Evolutionary conservation across 2,888 invertebrate species (phyloP).

Genomic region (Torymus auratus): DNA sequence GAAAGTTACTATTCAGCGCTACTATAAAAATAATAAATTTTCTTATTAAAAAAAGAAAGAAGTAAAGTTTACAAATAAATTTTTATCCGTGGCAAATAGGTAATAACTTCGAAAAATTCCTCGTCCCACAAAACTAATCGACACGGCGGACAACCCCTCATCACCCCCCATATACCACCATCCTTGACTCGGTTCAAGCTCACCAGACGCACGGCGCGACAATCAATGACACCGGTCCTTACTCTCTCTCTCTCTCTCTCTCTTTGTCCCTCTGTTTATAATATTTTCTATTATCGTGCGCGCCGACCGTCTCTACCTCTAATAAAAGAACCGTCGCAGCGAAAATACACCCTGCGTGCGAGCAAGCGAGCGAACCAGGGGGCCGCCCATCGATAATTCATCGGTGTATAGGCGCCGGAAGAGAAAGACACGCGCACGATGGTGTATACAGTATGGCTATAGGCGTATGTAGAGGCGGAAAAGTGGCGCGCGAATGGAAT

Average conservation of each 20-base stretch:
- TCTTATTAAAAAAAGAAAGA: too few species aligned
- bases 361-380: too few species aligned
- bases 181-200: constrained; percentile 44
- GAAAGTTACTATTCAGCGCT: too few species aligned
- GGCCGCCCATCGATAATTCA: constrained; percentile 44
- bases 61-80: too few species aligned
- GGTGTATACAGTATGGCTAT: neutral
- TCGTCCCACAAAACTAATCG: neutral
- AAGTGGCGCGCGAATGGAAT: constrained; percentile 6
- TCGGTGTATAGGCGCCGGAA: constrained; percentile 4
- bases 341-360: constrained; percentile 32
- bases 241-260: neutral
- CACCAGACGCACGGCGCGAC: neutral
- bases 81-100: too few species aligned
- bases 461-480: constrained; percentile 15
- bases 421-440: neutral
- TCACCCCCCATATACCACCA: neutral
- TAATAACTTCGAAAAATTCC: too few species aligned
- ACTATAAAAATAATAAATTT: too few species aligned
- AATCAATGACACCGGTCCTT: constrained; percentile 25
- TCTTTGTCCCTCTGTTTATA: constrained; percentile 1
- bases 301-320: constrained; percentile 11
- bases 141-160: neutral
- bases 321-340: constrained; percentile 48
- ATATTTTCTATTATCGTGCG: constrained; percentile 44